Evolutionary conservation across 2,113 vertebrate genomes (phyloP).

Genomic region (Tiliqua scincoides): DNA sequence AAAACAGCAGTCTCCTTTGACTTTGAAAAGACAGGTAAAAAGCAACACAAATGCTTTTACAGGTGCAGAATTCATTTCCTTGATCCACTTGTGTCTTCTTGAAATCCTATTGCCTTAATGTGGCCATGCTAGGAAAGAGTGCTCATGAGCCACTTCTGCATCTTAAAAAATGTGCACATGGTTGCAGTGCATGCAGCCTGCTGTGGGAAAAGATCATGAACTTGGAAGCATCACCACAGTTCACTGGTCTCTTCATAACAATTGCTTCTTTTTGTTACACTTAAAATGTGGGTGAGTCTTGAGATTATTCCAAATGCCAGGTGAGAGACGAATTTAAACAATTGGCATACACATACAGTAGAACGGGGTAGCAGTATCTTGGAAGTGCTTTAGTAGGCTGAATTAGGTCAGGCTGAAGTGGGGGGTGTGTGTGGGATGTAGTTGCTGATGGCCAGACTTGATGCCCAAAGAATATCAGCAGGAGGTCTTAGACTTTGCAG

Average conservation of each 20-base stretch:
- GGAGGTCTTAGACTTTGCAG: no score
- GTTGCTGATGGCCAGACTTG: no score
- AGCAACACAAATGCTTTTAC: not conserved
- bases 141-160: not conserved
- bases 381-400: not conserved
- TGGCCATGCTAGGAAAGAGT: not conserved
- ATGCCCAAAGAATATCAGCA: no score
- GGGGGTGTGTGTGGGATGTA: not conserved
- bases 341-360: no score
- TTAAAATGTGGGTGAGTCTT: not conserved
- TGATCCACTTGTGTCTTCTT: not conserved
- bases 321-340: not conserved
- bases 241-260: not conserved
- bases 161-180: not conserved
- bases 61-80: not conserved
- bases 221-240: no score
- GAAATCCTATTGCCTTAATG: not conserved
- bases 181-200: no score
- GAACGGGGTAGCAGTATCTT: not conserved
- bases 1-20: not conserved
- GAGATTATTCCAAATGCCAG: not conserved
- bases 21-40: not conserved
- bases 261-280: not conserved
- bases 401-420: no score
- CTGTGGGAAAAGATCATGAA: not conserved